Evolutionary conservation across 2,888 invertebrate species (phyloP), one percentile per base, ranked within the genome.

Genomic region (Mesorhabditis belari): DNA sequence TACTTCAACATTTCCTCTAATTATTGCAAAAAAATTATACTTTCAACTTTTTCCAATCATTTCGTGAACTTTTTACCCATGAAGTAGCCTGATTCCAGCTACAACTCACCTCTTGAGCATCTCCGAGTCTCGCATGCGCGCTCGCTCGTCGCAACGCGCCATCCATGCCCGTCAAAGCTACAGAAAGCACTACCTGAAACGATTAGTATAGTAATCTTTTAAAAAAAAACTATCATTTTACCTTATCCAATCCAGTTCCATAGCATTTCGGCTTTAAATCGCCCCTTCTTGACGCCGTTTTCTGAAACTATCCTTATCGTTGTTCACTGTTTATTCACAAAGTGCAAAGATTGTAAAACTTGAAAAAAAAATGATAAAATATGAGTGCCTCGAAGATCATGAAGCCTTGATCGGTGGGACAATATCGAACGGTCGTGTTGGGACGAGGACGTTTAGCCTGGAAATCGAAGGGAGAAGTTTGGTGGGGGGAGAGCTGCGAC

Each of bases 341-440:
- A 1, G 44, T 17, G 0, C 12, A 35, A 35, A 35, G n/a, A 35
- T n/a, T n/a, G n/a, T n/a, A n/a, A n/a, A n/a, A n/a, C n/a, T n/a
- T n/a, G n/a, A n/a, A n/a, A n/a, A n/a, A n/a, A n/a, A 35, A 35
- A 17, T n/a, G 44, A 35, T 9, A 35, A 35, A 35, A 35, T 35
- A 1, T 35, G 12, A 35, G n/a, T 35, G 44, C 68, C 58, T 73
- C 73, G 55, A 67, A 73, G n/a, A 73, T 65, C 65, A 73, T 67
- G 44, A 66, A 71, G 3, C 73, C 73, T 50, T 61, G 70, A 6
- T 70, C 73, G 4, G 73, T 69, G 57, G 70, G 66, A 53, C 73
- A 73, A 51, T 73, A 71, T 9, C 73, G 55, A 21, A 73, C 69
- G 5, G 73, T 73, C 2, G 71, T 71, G 44, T 35, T 35, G 5